phyloP scores from a whole-genome alignment of 2,888 invertebrate genomes.

The Drosophila algonquin region DNA sequence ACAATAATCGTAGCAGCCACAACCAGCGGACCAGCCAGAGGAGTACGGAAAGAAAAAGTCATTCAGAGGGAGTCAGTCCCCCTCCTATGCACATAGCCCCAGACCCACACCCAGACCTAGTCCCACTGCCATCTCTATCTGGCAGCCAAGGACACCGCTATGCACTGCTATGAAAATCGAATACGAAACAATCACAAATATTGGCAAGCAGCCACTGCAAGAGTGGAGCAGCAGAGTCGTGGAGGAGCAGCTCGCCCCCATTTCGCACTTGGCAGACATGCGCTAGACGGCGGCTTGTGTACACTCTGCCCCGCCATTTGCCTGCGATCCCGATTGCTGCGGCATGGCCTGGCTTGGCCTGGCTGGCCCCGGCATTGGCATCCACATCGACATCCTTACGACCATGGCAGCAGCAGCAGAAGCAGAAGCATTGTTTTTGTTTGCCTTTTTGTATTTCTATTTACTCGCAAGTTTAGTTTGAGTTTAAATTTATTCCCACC shows the following conservation, averaged over 20 bases:
- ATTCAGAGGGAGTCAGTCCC: conserved; percentile 17
- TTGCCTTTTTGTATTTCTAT: conserved; percentile 79
- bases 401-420: conserved; percentile 23
- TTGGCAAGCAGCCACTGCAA: conserved; percentile 53
- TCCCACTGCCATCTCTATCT: conserved; percentile 12
- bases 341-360: conserved; percentile 13
- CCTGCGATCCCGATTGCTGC: conserved; percentile 44
- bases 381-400: conserved; percentile 26
- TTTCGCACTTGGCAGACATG: conserved; percentile 74
- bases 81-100: conserved; percentile 30
- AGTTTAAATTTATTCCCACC: conserved; percentile 77
- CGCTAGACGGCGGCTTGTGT: conserved; percentile 76
- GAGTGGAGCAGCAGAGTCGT: conserved; percentile 9
- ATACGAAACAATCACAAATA: conserved; percentile 76
- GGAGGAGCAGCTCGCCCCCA: conserved; percentile 45
- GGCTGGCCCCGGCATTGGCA: not conserved
- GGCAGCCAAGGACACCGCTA: conserved; percentile 59
- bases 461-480: conserved; percentile 79
- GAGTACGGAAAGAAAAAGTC: conserved; percentile 42
- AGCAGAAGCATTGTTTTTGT: conserved; percentile 73
- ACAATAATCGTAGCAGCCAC: conserved; percentile 76
- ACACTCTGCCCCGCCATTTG: conserved; percentile 67
- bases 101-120: conserved; percentile 13
- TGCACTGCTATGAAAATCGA: conserved; percentile 74
- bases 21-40: conserved; percentile 14